Conservation (phyloP, 2,113 vertebrate genomes). For the Mirounga angustirostris region DNA sequence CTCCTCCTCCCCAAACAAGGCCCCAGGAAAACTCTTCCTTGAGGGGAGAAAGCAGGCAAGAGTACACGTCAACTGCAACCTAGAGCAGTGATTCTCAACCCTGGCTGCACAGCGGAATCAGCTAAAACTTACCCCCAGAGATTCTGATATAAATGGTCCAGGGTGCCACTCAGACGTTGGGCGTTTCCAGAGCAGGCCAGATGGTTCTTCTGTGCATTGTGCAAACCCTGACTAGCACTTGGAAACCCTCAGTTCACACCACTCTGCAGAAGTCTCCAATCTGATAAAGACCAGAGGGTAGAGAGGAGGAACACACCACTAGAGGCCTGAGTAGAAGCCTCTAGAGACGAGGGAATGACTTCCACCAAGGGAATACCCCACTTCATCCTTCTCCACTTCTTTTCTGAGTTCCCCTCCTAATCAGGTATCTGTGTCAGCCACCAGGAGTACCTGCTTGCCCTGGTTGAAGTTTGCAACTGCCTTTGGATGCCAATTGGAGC, state of each 20-base stretch:
- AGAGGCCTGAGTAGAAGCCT: not conserved
- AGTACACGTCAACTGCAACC: accelerated
- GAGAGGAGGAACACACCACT: not conserved
- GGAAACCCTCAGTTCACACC: not conserved
- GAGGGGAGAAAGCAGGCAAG: not conserved
- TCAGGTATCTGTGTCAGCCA: not conserved
- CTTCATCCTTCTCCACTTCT: not conserved
- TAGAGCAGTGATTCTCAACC: not conserved
- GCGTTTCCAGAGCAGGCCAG: not conserved
- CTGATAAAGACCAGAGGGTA: not conserved
- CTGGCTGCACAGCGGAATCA: not conserved
- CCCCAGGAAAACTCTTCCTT: not conserved
- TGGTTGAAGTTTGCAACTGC: not conserved
- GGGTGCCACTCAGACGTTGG: not conserved
- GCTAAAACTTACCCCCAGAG: not conserved
- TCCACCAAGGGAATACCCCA: too few relatives aligned
- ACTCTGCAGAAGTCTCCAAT: not conserved
- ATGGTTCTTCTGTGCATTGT: not conserved
- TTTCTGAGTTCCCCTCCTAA: not conserved
- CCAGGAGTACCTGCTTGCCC: not conserved
- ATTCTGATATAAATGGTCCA: not conserved
- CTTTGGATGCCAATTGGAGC: not conserved
- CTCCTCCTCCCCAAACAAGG: too few relatives aligned
- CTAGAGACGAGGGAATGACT: not conserved
- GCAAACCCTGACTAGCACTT: not conserved